Percentiles rank a stretch among this genome's conserved stretches.
Conservation (phyloP, 2,113 vertebrate genomes). For the Nothocercus nigrocapillus region DNA sequence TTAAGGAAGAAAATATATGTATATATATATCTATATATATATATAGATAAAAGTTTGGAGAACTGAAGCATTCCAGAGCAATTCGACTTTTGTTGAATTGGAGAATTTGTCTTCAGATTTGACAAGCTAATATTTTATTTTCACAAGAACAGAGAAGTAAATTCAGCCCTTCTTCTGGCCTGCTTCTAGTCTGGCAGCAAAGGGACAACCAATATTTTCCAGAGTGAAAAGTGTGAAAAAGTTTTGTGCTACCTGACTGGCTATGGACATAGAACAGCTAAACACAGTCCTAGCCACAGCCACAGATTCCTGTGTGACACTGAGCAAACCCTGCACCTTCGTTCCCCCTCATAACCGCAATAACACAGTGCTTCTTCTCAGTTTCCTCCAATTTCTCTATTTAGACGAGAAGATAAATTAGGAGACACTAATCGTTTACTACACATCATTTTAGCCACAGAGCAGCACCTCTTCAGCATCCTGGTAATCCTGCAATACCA, state of each 20-base stretch:
- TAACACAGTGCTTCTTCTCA: background rate
- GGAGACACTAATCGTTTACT: background rate
- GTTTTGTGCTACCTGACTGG: background rate
- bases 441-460: background rate
- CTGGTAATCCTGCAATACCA: background rate
- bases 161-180: background rate
- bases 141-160: background rate
- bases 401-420: background rate
- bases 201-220: background rate
- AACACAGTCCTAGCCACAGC: background rate
- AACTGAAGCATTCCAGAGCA: background rate
- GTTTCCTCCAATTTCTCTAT: background rate
- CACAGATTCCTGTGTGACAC: background rate
- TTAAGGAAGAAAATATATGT: background rate
- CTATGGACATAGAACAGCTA: accelerated
- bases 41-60: background rate
- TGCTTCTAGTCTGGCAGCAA: background rate
- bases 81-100: background rate
- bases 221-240: background rate
- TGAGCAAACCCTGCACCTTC: background rate
- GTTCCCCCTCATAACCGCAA: background rate
- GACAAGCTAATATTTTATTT: background rate
- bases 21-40: no score
- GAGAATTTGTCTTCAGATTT: background rate
- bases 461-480: background rate